phyloP scores from a whole-genome alignment of 2,888 invertebrate genomes.

The Cephalotes varians region DNA sequence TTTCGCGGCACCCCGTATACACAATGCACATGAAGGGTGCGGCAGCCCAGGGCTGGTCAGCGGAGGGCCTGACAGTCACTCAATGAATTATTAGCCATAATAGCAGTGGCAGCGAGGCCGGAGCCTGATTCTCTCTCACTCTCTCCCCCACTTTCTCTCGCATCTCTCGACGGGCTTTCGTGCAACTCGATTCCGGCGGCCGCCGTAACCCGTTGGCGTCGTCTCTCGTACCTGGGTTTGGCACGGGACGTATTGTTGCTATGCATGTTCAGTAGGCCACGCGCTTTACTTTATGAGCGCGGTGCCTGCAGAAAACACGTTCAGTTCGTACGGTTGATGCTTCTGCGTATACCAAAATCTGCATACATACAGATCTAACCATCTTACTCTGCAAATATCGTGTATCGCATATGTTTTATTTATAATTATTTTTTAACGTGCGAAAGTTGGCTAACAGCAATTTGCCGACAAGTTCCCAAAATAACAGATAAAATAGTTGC shows the following conservation, averaged over 20 bases:
- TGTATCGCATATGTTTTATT: no score
- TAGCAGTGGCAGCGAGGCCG: conserved; percentile 84
- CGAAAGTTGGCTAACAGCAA: background rate
- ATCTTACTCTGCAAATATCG: background rate
- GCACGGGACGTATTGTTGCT: conserved; percentile 74
- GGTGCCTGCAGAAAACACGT: conserved; percentile 18
- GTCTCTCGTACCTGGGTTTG: conserved; percentile 46
- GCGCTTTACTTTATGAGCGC: conserved; percentile 55
- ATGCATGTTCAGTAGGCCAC: conserved; percentile 71
- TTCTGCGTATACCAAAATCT: conserved; percentile 1
- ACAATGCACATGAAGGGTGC: conserved; percentile 77
- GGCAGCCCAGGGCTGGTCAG: conserved; percentile 78
- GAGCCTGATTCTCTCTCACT: conserved; percentile 66
- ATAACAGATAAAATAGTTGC: background rate
- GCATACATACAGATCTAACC: background rate
- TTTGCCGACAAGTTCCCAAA: background rate
- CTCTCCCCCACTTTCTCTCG: conserved; percentile 15
- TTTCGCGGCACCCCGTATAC: conserved; percentile 76
- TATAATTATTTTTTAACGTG: background rate
- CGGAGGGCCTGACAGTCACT: conserved; percentile 84
- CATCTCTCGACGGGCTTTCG: conserved; percentile 36
- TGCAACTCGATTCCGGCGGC: conserved; percentile 48
- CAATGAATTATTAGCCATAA: conserved; percentile 86
- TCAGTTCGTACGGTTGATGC: conserved; percentile 5
- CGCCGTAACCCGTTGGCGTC: conserved; percentile 71